Percentiles rank a stretch among this genome's conserved stretches.
Evolutionary conservation across 2,797 vertebrate genomes (phyloP).

Genomic region (Sibirionetta formosa): DNA sequence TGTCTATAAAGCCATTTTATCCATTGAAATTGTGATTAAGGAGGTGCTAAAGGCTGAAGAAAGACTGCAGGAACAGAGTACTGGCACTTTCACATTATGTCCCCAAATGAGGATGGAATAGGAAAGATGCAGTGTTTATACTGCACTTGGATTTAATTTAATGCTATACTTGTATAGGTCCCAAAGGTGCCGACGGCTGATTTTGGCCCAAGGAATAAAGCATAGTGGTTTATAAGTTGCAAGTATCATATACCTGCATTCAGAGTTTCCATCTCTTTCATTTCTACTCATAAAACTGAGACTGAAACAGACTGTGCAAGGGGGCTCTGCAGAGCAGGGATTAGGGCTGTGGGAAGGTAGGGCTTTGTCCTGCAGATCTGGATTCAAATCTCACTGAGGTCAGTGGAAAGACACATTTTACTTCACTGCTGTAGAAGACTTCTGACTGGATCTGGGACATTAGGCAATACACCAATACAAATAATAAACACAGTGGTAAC

Average conservation of each 20-base stretch:
- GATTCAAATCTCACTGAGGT: neutral
- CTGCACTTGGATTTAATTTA: neutral
- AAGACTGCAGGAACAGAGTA: neutral
- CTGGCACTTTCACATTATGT: neutral
- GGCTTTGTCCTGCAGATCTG: neutral
- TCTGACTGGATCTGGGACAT: neutral
- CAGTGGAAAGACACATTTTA: neutral
- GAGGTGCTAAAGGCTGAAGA: neutral
- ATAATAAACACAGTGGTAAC: neutral
- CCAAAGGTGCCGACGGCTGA: neutral
- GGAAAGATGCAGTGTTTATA: neutral
- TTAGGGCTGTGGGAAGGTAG: neutral
- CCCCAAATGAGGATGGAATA: neutral
- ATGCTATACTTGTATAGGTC: neutral
- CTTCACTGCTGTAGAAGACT: neutral
- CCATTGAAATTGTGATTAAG: neutral
- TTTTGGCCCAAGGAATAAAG: neutral
- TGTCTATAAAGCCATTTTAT: neutral
- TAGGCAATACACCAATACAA: neutral
- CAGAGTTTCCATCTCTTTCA: conserved; percentile 20
- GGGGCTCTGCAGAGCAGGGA: neutral
- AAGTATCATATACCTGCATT: neutral
- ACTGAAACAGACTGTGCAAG: neutral
- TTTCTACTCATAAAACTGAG: neutral
- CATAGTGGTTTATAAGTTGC: neutral